phyloP scores from a whole-genome alignment of 1,140 invertebrate species.

The Bombus soroeensis region DNA sequence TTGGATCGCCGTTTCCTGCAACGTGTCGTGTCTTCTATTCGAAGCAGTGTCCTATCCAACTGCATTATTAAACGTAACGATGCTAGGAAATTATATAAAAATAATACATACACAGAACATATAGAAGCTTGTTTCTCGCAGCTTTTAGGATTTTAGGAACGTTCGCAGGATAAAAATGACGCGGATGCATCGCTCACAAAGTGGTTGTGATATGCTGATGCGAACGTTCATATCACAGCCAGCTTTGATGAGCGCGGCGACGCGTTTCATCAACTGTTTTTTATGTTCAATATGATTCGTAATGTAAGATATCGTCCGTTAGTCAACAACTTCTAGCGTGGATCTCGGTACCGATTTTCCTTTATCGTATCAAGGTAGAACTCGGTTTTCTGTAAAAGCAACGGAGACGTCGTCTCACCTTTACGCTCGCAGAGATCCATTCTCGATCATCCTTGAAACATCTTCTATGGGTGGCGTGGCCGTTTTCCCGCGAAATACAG shows the following conservation, averaged over 20 bases:
- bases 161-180: not conserved
- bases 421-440: not conserved
- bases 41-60: not conserved
- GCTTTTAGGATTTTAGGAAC: not conserved
- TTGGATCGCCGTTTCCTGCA: constrained; percentile 84
- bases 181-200: constrained; percentile 85
- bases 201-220: constrained; percentile 86
- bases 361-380: not conserved
- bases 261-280: constrained; percentile 56
- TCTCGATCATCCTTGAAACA: not conserved
- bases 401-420: not conserved
- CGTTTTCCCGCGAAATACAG: constrained; percentile 9
- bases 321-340: not conserved
- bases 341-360: not conserved
- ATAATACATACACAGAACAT: too few relatives aligned
- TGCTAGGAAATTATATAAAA: not conserved
- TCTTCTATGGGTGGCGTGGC: not conserved
- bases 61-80: fast-evolving
- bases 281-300: not conserved
- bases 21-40: constrained; percentile 32
- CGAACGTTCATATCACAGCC: constrained; percentile 87
- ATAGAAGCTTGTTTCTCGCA: not conserved
- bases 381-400: not conserved
- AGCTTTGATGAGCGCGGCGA: constrained; percentile 91
- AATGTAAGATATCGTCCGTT: not conserved